Evolutionary conservation across 2,113 vertebrate species (phyloP), one percentile per base, ranked within the genome.

Genomic region (Phyllopteryx taeniolatus): DNA sequence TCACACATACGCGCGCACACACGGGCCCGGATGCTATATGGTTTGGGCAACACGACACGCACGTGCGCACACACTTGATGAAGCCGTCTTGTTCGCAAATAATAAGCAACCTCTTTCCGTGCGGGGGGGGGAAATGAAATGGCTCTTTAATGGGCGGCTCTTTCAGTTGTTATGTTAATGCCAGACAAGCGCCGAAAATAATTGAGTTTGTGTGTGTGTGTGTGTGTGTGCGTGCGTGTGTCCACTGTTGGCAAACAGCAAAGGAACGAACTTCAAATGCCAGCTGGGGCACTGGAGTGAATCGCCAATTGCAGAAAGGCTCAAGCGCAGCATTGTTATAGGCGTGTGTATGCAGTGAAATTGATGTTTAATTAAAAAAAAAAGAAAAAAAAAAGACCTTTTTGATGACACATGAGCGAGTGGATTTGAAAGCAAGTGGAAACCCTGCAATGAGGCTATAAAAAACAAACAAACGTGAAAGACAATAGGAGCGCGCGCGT

Each of bases 261-360:
- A 77, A 85, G 75, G 88, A 84, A 86, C 82, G 67, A 86, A 86
- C 82, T 86, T 84, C 71, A 88, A 85, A 89, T 86, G 86, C 85
- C 87, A 86, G 88, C 87, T 86, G 90, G 86, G 79, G 85, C 80
- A 85, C 77, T 86, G 85, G 79, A 86, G 83, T 89, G 87, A 87
- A 88, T 81, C 74, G 82, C 83, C 84, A 86, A 85, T 81, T 85
- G 87, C 85, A 83, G 77, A 72, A 43, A 19, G 17, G 61, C 63
- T 65, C 22, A 44, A 46, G 42, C 22, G 63, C 43, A 3, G 43
- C 43, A 14, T 66, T 22, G 19, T 64, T n/a, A 43, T 85, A 80
- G 62, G 68, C 81, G 83, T 13, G 43, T 46, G 44, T 15, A 46
- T 17, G 64, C n/a, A 5, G 64, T 8, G 2, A 47, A 27, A 17